Evolutionary conservation across 2,797 vertebrate genomes (phyloP).

Genomic region (Molossus molossus): DNA sequence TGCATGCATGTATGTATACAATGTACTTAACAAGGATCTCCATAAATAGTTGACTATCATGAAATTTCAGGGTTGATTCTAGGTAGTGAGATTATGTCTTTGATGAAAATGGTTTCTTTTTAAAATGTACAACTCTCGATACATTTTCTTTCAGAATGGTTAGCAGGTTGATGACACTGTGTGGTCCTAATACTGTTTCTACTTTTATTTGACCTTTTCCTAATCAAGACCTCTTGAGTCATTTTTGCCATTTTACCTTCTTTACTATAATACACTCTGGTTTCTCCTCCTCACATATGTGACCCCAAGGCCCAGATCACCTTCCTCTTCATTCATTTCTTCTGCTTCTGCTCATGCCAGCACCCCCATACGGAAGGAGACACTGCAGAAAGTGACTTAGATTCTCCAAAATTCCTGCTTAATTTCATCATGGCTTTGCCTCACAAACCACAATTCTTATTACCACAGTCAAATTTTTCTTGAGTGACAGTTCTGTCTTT

Average conservation of each 20-base stretch:
- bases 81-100: not conserved
- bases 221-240: not conserved
- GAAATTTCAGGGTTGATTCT: conserved; percentile 31
- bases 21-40: not conserved
- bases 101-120: not conserved
- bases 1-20: not conserved
- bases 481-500: not conserved
- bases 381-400: not conserved
- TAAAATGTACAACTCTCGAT: not conserved
- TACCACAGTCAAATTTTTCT: not conserved
- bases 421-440: conserved; percentile 17
- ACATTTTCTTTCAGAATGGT: not conserved
- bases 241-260: not conserved
- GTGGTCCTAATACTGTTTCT: not conserved
- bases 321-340: not conserved
- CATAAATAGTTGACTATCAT: not conserved
- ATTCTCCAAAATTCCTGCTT: not conserved
- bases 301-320: not conserved
- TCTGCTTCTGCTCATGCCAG: not conserved
- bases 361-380: not conserved
- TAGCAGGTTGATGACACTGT: not conserved
- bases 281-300: not conserved
- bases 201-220: conserved; percentile 7
- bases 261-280: not conserved
- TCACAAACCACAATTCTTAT: conserved; percentile 20